A percentile compares a stretch with the other conserved stretches of the same genome.
Evolutionary conservation across 2,888 invertebrate species (phyloP).

Genomic region (Hoplodrina blanda): DNA sequence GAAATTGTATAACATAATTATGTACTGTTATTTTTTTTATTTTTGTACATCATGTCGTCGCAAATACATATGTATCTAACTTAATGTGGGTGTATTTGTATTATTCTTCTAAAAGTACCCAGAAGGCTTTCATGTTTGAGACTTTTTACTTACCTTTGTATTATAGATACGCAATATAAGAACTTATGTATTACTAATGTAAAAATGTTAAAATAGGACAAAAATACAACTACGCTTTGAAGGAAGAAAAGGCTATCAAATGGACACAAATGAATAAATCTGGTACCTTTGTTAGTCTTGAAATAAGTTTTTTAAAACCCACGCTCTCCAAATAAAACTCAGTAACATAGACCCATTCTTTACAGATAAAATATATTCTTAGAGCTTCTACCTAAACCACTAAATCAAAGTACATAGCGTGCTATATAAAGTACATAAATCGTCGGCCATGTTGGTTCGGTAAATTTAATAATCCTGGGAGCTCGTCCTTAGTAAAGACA

Average conservation of each 20-base stretch:
- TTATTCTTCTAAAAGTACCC: no score
- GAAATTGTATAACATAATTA: no score
- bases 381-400: constrained; percentile 58
- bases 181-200: no score
- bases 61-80: no score
- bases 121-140: no score
- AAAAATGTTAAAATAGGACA: no score
- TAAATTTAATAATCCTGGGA: constrained; percentile 85
- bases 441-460: constrained; percentile 76
- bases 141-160: no score
- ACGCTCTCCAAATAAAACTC: constrained; percentile 48
- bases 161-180: no score
- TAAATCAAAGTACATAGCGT: constrained; percentile 67
- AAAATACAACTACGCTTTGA: not conserved
- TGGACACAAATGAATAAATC: constrained; percentile 18
- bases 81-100: no score
- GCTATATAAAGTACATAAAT: constrained; percentile 65
- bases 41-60: no score
- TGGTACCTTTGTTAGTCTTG: not conserved
- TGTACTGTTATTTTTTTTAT: no score
- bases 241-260: not conserved
- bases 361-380: constrained; percentile 59
- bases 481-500: constrained; percentile 75
- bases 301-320: constrained; percentile 31
- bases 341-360: constrained; percentile 51